A percentile compares a stretch with the other conserved stretches of the same genome.
phyloP scores from a whole-genome alignment of 2,888 invertebrate genomes.

The Cantharis nigra region DNA sequence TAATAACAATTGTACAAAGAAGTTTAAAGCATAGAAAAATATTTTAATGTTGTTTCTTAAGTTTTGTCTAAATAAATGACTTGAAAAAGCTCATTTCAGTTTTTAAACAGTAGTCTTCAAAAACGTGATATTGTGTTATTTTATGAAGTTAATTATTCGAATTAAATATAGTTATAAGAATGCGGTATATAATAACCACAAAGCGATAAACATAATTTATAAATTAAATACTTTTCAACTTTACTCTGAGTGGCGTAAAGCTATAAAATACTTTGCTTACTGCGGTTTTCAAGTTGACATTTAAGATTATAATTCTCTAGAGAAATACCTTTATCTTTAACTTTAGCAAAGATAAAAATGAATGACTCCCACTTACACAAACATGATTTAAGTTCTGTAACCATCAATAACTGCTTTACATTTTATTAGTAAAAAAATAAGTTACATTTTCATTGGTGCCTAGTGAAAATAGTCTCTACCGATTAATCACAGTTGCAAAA shows the following conservation, averaged over 20 bases:
- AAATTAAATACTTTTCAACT: not conserved
- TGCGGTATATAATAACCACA: not conserved
- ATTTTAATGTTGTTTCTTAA: too few relatives aligned
- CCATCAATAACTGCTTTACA: not conserved
- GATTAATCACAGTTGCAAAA: too few relatives aligned
- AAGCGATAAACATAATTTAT: not conserved
- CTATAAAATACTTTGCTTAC: not conserved
- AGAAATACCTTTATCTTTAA: constrained; percentile 2
- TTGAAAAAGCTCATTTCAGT: too few relatives aligned
- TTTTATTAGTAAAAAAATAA: not conserved
- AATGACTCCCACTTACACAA: not conserved
- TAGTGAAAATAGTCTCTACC: too few relatives aligned
- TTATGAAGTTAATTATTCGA: not conserved
- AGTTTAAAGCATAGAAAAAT: too few relatives aligned
- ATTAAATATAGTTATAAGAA: not conserved
- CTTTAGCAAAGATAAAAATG: not conserved
- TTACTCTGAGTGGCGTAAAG: not conserved
- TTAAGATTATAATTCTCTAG: constrained; percentile 1
- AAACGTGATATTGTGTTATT: not conserved
- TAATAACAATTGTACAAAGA: too few relatives aligned
- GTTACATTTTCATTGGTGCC: too few relatives aligned
- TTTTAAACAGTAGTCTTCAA: too few relatives aligned
- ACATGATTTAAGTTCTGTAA: not conserved
- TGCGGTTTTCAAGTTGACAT: not conserved
- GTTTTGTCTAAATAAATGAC: too few relatives aligned